A percentile compares a stretch with the other conserved stretches of the same genome.
Evolutionary conservation across 1,140 invertebrate genomes (phyloP).

Genomic region (Steinernema feltiae): DNA sequence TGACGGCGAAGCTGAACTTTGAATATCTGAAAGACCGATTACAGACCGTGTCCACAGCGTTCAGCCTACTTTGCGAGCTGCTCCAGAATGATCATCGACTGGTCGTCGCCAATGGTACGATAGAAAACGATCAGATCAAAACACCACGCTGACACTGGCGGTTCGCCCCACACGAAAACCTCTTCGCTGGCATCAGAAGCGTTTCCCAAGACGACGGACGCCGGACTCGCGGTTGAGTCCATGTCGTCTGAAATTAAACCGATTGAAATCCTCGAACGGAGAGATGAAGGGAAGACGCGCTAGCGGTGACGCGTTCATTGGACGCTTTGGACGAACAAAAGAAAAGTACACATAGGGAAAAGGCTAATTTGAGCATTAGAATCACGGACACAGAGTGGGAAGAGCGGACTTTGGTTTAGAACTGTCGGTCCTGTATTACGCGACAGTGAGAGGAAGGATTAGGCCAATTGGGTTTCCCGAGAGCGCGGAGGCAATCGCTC

Average conservation of each 20-base stretch:
- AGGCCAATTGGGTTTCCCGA: background rate
- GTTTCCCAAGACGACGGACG: background rate
- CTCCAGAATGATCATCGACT: constrained; percentile 33
- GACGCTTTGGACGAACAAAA: background rate
- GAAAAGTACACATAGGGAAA: too few relatives aligned
- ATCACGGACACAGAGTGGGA: background rate
- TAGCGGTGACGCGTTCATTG: background rate
- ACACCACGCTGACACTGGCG: background rate
- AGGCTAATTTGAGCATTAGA: background rate
- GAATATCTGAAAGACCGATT: constrained; percentile 37
- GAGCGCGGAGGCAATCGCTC: background rate
- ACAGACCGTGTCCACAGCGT: background rate
- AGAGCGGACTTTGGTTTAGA: background rate
- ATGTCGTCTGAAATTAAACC: background rate
- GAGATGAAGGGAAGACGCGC: background rate
- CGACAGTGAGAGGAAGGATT: background rate
- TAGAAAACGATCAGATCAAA: background rate
- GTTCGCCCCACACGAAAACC: background rate
- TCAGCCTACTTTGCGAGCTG: constrained; percentile 44
- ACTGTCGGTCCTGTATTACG: background rate
- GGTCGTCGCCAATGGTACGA: constrained; percentile 9
- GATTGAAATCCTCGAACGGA: background rate
- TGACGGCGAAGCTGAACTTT: constrained; percentile 48
- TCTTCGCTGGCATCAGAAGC: background rate
- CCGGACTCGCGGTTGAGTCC: background rate